These are phyloP conservation scores for Phyllostomus discolor DNA, from an alignment of 2,113 vertebrate species.

Conservation along the genomic window DNA sequence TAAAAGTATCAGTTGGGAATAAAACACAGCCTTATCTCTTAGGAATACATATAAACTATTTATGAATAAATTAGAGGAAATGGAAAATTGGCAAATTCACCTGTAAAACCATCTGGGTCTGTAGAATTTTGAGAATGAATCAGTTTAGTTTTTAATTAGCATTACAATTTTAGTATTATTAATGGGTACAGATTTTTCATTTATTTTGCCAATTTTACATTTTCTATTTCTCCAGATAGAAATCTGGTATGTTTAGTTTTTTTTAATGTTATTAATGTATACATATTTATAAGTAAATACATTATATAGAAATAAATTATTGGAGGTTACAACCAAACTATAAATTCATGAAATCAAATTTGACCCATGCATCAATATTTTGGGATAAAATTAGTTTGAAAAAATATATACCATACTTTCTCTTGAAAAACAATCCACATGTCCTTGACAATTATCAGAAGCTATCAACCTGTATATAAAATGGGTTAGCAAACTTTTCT, in stretches of 20 bases:
- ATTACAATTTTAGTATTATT: neutral
- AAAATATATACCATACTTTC: neutral
- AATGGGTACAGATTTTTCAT: neutral
- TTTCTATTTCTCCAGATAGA: conserved; percentile 5
- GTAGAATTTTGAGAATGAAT: too few relatives aligned
- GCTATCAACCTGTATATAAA: neutral
- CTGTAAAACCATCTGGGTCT: too few relatives aligned
- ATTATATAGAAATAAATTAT: neutral
- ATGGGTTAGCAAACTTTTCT: neutral
- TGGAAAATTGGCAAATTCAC: neutral
- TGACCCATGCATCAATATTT: neutral
- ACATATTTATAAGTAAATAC: conserved; percentile 1
- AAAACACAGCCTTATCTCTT: neutral
- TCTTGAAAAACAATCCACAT: neutral
- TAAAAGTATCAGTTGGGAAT: neutral
- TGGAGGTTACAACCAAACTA: neutral
- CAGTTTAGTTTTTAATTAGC: too few relatives aligned
- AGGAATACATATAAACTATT: neutral
- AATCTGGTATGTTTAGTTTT: neutral
- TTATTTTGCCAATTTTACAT: neutral
- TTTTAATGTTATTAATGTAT: neutral
- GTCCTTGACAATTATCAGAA: conserved; percentile 18
- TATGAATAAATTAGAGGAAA: neutral
- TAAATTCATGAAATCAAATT: neutral
- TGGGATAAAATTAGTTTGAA: neutral